Evolutionary conservation across 2,888 invertebrate genomes (phyloP), one percentile per base, ranked within the genome.

Genomic region (Drosophila kambysellisi): DNA sequence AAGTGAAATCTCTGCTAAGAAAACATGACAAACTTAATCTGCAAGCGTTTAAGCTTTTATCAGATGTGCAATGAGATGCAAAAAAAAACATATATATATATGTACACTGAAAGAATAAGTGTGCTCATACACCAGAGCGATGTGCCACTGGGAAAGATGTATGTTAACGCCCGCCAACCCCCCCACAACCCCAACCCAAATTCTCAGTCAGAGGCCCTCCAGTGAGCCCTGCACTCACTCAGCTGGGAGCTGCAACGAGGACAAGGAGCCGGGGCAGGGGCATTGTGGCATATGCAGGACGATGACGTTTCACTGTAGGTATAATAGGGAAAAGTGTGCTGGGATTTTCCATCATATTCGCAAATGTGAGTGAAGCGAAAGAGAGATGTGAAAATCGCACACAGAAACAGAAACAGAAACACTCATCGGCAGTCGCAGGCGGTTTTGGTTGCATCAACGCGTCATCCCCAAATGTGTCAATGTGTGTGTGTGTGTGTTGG

Each of bases 231-330:
- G 54, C 35, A 62, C 73, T 62, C 53, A 43, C 67, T 74, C 72
- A 66, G 72, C 72, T 74, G 72, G 37, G 50, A 63, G 74, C 54
- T 59, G 30, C 51, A 59, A 46, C 61, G 57, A 58, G 43, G 12
- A 11, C 11, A 29, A 32, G 37, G 37, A 46, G 30, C 25, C 5
- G 41, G 5, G 3, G 20, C 8, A 30, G 43, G n/a, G n/a, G 25
- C 11, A 7, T 51, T 51, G 51, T 35, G 56, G 56, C 60, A 72
- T 54, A 37, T 39, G n/a, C 73, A 84, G 84, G 84, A 84, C 84
- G 88, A 87, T 87, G 84, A 83, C 83, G 88, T 82, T 80, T 71
- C 60, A 68, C 53, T 74, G 17, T 54, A 59, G 81, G 72, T 71
- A 65, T 67, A 65, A 54, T 51, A 73, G 61, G 53, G 53, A 69